Percentiles rank a stretch among this genome's conserved stretches.
phyloP scores from a whole-genome alignment of 2,888 invertebrate species.

The Hyalella azteca region DNA sequence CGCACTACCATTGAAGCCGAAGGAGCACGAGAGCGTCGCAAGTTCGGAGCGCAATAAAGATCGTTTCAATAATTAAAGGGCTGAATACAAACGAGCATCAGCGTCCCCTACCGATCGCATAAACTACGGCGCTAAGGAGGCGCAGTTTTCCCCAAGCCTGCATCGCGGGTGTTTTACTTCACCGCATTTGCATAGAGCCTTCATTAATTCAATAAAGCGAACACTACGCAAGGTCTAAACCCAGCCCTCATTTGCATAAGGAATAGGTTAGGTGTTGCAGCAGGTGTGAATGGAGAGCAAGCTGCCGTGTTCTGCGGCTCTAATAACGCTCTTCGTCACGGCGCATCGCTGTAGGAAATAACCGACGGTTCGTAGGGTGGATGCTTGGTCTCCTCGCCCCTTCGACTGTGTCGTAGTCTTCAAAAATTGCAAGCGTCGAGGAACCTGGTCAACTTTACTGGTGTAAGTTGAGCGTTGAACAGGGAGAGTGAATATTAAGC shows the following conservation, averaged over 20 bases:
- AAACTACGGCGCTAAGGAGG: constrained; percentile 18
- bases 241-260: constrained; percentile 8
- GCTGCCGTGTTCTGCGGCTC: background rate
- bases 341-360: too few species aligned
- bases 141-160: background rate
- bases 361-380: too few species aligned
- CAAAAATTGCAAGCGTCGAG: too few species aligned
- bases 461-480: too few species aligned
- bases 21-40: too few species aligned
- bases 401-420: too few species aligned
- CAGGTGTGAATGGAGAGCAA: constrained; percentile 27
- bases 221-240: background rate
- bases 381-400: too few species aligned
- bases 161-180: background rate
- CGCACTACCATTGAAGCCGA: too few species aligned
- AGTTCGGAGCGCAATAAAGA: background rate
- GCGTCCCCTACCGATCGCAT: background rate
- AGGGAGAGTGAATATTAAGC: too few species aligned
- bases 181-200: constrained; percentile 15
- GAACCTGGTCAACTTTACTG: too few species aligned
- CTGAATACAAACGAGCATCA: constrained; percentile 28
- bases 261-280: background rate
- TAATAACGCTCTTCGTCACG: constrained; percentile 26
- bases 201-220: constrained; percentile 32
- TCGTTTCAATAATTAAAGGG: background rate